phyloP scores from a whole-genome alignment of 2,888 invertebrate species.

The Ernsta delagoae region DNA sequence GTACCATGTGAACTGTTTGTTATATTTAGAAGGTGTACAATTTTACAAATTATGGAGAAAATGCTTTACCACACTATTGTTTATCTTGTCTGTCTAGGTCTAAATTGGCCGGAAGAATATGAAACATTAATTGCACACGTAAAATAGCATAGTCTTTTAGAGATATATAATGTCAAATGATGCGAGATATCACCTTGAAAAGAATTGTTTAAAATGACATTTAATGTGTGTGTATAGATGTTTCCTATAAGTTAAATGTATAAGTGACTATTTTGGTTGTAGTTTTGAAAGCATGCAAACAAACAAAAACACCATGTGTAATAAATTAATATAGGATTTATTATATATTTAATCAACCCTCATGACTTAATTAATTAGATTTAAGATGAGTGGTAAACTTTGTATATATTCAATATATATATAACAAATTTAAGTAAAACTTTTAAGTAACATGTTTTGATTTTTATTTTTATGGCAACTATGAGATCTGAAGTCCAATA shows the following conservation, averaged over 20 bases:
- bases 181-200: constrained; percentile 43
- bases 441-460: constrained; percentile 78
- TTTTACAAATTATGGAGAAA: too few relatives aligned
- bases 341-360: constrained; percentile 76
- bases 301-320: constrained; percentile 69
- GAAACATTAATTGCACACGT: too few relatives aligned
- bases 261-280: constrained; percentile 59
- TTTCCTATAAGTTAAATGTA: constrained; percentile 43
- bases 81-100: too few relatives aligned
- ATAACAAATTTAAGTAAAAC: constrained; percentile 81
- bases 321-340: constrained; percentile 76
- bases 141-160: constrained; percentile 39
- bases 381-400: constrained; percentile 80
- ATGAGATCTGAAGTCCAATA: constrained; percentile 79
- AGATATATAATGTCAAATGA: constrained; percentile 52
- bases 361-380: constrained; percentile 79
- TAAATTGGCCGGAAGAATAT: too few relatives aligned
- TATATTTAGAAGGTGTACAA: too few relatives aligned
- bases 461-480: constrained; percentile 72
- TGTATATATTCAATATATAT: constrained; percentile 83
- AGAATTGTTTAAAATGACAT: constrained; percentile 46
- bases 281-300: constrained; percentile 65
- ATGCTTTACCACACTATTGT: too few relatives aligned
- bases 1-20: too few relatives aligned
- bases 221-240: constrained; percentile 45